phyloP scores from a whole-genome alignment of 1,140 invertebrate species.

The Drosophila cardini region DNA sequence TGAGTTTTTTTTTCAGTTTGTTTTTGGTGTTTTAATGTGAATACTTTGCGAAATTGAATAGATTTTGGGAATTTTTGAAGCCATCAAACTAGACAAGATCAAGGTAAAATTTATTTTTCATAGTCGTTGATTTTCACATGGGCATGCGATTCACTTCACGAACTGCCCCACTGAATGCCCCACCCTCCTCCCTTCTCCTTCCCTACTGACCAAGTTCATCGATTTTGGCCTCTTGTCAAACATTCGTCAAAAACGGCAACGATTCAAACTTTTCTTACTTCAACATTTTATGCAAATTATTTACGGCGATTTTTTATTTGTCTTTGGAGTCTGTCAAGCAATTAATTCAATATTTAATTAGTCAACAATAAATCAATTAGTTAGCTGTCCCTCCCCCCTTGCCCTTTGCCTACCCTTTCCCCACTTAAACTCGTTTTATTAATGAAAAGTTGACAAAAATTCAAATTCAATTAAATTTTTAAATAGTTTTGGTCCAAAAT shows the following conservation, averaged over 20 bases:
- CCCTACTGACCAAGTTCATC: constrained; percentile 25
- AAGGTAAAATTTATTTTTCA: constrained; percentile 44
- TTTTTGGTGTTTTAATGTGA: constrained; percentile 52
- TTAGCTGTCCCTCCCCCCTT: constrained; percentile 35
- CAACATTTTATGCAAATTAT: constrained; percentile 71
- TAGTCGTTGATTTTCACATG: constrained; percentile 44
- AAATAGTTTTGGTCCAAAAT: constrained; percentile 67
- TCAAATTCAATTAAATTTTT: constrained; percentile 77
- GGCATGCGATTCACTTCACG: constrained; percentile 15
- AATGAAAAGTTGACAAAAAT: constrained; percentile 71
- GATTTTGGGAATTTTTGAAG: constrained; percentile 56
- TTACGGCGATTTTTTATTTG: constrained; percentile 43
- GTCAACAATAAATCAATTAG: constrained; percentile 83
- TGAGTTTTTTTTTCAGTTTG: not conserved
- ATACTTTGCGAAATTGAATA: constrained; percentile 33
- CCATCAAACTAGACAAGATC: constrained; percentile 67
- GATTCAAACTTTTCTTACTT: constrained; percentile 21
- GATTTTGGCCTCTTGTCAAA: constrained; percentile 60
- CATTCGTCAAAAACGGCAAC: constrained; percentile 57
- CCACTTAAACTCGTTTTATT: constrained; percentile 64
- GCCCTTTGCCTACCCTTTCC: constrained; percentile 9
- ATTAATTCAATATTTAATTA: constrained; percentile 84
- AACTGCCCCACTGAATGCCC: not conserved
- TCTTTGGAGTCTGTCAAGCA: constrained; percentile 55
- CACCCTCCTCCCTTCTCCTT: not conserved